Conservation (phyloP, 2,797 vertebrate species). For the Enteromius radiatus region DNA sequence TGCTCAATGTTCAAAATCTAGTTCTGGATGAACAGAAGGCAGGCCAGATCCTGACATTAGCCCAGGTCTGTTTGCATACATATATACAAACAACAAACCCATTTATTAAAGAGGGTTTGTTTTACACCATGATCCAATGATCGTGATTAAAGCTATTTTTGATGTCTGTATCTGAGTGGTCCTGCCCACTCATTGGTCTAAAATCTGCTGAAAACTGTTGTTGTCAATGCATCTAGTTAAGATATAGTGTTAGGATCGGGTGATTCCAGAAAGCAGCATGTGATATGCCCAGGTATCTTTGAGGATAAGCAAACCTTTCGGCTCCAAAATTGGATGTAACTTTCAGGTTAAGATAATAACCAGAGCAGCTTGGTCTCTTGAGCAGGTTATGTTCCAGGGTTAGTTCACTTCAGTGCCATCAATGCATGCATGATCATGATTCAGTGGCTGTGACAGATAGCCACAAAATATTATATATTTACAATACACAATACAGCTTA, state of each 20-base stretch:
- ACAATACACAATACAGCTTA: too few relatives aligned
- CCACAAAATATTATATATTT: too few relatives aligned
- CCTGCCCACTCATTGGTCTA: neutral
- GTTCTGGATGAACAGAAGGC: conserved; percentile 83
- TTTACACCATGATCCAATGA: neutral
- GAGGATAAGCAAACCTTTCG: too few relatives aligned
- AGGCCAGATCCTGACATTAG: conserved; percentile 76
- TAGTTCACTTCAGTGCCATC: too few relatives aligned
- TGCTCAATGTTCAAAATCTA: conserved; percentile 78
- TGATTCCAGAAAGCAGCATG: too few relatives aligned
- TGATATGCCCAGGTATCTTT: too few relatives aligned
- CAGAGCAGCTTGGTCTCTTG: too few relatives aligned
- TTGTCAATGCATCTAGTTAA: neutral
- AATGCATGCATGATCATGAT: too few relatives aligned
- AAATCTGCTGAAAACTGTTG: neutral
- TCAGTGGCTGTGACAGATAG: too few relatives aligned
- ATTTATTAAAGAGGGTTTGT: neutral
- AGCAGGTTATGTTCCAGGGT: too few relatives aligned
- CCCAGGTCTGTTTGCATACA: conserved; percentile 32
- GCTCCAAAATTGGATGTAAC: too few relatives aligned
- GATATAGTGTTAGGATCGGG: neutral
- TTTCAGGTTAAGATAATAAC: too few relatives aligned
- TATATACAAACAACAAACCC: neutral
- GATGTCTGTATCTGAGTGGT: neutral
- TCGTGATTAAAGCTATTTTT: neutral